phyloP scores from a whole-genome alignment of 1,140 invertebrate species.

The Leptonema lineaticorne region DNA sequence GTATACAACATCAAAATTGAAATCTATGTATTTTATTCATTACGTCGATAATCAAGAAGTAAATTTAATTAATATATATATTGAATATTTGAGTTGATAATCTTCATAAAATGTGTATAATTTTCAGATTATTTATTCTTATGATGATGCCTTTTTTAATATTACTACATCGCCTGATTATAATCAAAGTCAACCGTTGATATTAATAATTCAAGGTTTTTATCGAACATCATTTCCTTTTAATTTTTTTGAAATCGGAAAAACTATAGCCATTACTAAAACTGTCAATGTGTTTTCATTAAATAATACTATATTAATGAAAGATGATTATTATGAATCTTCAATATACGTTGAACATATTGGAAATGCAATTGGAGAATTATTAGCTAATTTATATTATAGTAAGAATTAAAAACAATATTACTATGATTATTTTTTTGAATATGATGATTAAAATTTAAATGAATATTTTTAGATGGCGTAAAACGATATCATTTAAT shows the following conservation, averaged over 20 bases:
- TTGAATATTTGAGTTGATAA: not conserved
- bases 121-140: not conserved
- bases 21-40: not conserved
- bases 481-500: conserved; percentile 44
- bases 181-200: not conserved
- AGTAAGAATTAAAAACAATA: conserved; percentile 41
- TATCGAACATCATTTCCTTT: not conserved
- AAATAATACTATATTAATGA: conserved; percentile 47
- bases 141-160: not conserved
- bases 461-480: conserved; percentile 42
- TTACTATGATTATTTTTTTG: not conserved
- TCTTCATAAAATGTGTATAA: not conserved
- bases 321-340: conserved; percentile 47
- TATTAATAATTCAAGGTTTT: not conserved
- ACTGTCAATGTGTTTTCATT: conserved; percentile 46
- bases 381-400: conserved; percentile 44
- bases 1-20: not conserved
- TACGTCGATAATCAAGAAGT: not conserved
- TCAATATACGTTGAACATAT: conserved; percentile 49
- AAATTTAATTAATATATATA: not conserved
- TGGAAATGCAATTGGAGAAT: conserved; percentile 45
- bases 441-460: not conserved
- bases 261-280: conserved; percentile 30
- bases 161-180: not conserved
- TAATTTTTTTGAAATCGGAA: not conserved